Base-by-base conservation (phyloP, 2,888 invertebrate species). In the Dromius quadrimaculatus region DNA sequence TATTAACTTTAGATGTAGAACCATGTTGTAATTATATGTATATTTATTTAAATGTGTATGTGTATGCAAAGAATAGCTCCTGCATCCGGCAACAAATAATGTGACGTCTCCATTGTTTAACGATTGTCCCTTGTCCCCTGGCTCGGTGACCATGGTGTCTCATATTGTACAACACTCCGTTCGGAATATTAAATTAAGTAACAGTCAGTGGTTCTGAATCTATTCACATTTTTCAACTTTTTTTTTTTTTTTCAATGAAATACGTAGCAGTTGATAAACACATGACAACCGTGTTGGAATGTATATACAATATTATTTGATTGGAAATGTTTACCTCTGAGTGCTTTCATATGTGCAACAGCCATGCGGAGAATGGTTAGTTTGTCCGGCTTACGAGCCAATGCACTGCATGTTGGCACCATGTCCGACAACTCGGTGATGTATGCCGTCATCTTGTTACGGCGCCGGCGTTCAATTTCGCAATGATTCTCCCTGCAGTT, bases 391-490 rank as follows among this genome's bases (percentile, higher is more conserved):
- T 99, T 99, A 76, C 98, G 89, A 68, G 98, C 98, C 76, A 98
- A 88, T 54, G 98, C 97, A 80, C 95, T 96, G 86, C 98, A 98
- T 78, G 98, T 97, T 79, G 98, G 98, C 80, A 98, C 98, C 98
- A 99, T 98, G 85, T 98, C 98, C 76, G 97, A 98, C 78, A 99
- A 88, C 86, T 99, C 98, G 80, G 98, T 98, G 84, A 99, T 98
- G 86, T 99, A 99, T 76, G 98, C 96, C 78, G 98, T 98, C 99
- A 99, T 99, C 91, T 99, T 99, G 88, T 98, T 98, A 77, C 99
- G 90, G 77, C 99, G 88, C 77, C 98, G 90, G 77, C 99, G 89
- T 85, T 99, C 99, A 83, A 99, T 99, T 85, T 98, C 98, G 85
- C 97, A 97, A 85, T 98, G 98, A 83, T 98, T 98, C 87, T 98